Conservation (phyloP, 2,888 invertebrate species). For the Colostygia pectinataria region DNA sequence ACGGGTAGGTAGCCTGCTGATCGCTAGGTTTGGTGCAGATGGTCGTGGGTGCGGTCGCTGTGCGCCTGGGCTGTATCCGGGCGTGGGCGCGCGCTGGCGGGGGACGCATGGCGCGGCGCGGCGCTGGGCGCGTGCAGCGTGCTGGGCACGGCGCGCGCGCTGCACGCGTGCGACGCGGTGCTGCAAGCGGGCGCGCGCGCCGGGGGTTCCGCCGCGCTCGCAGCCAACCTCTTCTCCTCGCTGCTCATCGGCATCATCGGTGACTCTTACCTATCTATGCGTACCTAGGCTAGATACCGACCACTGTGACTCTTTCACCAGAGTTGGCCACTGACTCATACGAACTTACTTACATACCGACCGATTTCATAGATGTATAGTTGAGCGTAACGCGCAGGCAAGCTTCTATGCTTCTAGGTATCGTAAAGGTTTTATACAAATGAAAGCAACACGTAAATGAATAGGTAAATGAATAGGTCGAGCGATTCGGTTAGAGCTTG, state of each 20-base stretch:
- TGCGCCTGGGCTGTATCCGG: conserved; percentile 68
- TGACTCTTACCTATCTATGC: conserved; percentile 35
- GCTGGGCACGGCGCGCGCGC: conserved; percentile 74
- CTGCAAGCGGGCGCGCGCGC: conserved; percentile 70
- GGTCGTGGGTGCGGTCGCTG: conserved; percentile 70
- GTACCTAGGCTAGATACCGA: too few species aligned
- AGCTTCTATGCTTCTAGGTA: too few species aligned
- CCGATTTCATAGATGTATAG: too few species aligned
- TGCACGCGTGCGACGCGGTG: conserved; percentile 74
- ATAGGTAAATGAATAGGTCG: too few species aligned
- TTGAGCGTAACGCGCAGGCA: too few species aligned
- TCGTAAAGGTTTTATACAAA: too few species aligned
- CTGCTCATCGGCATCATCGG: conserved; percentile 73
- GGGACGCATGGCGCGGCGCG: conserved; percentile 68
- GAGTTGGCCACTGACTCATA: too few species aligned
- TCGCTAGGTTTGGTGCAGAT: conserved; percentile 47
- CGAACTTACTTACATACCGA: too few species aligned
- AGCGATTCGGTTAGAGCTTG: too few species aligned
- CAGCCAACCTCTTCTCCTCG: conserved; percentile 73
- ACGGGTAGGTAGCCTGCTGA: too few species aligned
- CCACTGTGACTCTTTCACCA: too few species aligned
- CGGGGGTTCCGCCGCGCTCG: conserved; percentile 67
- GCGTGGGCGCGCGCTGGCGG: conserved; percentile 69
- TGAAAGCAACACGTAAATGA: too few species aligned
- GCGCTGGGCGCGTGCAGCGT: conserved; percentile 69